Evolutionary conservation across 64 coral and sea anemone species (phyloP), one percentile per base, ranked within the genome.

Genomic region (Actinia equina): DNA sequence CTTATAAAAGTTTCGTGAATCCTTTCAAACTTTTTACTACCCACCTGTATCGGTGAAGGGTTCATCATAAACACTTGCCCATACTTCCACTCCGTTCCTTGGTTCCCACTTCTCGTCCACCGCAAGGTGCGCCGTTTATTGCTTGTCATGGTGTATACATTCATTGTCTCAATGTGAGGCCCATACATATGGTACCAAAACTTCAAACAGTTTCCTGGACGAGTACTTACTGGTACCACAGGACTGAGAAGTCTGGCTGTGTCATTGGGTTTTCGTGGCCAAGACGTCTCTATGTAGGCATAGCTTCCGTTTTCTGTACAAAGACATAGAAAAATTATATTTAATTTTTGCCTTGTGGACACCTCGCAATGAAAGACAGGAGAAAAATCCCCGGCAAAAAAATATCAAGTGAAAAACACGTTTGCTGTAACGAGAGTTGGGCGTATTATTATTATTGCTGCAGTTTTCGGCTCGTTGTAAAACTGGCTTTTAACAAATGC

Each of bases 161-260:
- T 96, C 42, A 96, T 59, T 20, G 91, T 83, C 49, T 79, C 84
- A 12, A 90, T 96, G 45, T 96, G 85, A 25, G 85, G 59, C 13
- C 94, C 94, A 62, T 90, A 96, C 94, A 96, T 96, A 52, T 96
- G 94, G 58, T 93, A 96, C 94, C 94, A 96, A 23, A 96, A 96
- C 49, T 92, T 89, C 60, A 96, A 6, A 19, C 94, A 96, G 17
- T 59, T 71, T 49, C 94, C 94, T 85, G 94, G 94, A 74, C 94
- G 88, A 41, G 91, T 88, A 41, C 90, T 96, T 41, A 14, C n/a
- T 20, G 58, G 70, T 17, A 96, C 49, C 27, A 57, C 23, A 57
- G 88, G 43, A 74, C 94, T 93, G 30, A 96, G 65, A 20, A 96
- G 85, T 23, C 94, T 84, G 27, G 94, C 94, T 19, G 94, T 93